Conservation (phyloP, 2,797 vertebrate genomes). For the Allobates femoralis region DNA sequence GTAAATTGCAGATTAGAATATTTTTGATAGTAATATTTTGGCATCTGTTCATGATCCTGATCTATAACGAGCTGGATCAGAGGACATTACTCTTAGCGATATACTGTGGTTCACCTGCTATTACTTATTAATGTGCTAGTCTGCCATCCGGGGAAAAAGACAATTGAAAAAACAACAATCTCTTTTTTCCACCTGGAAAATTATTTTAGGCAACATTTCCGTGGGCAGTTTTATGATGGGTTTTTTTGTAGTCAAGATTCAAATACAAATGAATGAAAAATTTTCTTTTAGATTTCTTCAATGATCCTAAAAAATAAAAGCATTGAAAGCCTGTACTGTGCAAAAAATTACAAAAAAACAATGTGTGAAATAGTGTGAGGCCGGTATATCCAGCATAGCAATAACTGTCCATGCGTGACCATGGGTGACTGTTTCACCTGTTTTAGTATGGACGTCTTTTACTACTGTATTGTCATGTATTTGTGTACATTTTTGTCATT, state of each 20-base stretch:
- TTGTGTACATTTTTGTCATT: not conserved
- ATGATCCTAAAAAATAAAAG: too few relatives aligned
- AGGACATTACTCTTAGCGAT: not conserved
- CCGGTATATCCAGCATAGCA: not conserved
- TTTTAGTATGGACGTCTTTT: not conserved
- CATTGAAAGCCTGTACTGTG: too few relatives aligned
- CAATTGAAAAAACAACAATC: not conserved
- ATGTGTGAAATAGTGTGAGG: not conserved
- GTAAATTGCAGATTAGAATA: not conserved
- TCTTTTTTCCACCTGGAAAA: not conserved
- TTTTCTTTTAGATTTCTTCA: not conserved
- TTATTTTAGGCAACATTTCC: not conserved
- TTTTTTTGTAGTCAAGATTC: not conserved
- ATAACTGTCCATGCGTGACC: not conserved
- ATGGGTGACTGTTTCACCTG: not conserved
- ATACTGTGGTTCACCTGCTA: not conserved
- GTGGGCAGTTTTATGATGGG: not conserved
- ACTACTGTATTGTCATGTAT: not conserved
- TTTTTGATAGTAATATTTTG: constrained; percentile 23
- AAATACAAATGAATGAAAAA: not conserved
- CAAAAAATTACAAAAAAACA: not conserved
- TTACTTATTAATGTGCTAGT: not conserved
- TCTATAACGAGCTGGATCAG: not conserved
- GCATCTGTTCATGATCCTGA: not conserved
- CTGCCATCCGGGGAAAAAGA: not conserved